Evolutionary conservation across 2,797 vertebrate species (phyloP), one percentile per base, ranked within the genome.

Genomic region (Karalla daura): DNA sequence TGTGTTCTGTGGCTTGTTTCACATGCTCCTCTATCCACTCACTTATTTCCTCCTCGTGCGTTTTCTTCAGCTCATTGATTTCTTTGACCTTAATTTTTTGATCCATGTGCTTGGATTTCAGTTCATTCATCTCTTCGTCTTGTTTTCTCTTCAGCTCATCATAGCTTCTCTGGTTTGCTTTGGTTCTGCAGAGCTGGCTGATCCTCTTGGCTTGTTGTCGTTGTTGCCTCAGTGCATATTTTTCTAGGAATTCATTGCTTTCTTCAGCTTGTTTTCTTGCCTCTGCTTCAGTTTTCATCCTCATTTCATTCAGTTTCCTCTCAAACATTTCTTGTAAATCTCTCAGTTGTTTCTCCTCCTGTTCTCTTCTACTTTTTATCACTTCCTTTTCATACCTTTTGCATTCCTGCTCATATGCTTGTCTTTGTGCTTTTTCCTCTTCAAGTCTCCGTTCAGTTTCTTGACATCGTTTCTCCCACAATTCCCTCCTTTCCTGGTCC

Each of bases 261-360:
- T 72, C 58, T 5, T 77, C 78, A 0, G 84, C 76, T 3, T 63
- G 7, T 8, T 6, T 54, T 13, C 76, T 64, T 4, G 67, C 78
- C 3, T 70, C 58, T 2, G 61, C 53, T 13, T 67, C 28, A 11
- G 61, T 33, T 41, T 25, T 72, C 7, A 1, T 44, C 14, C 28
- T 44, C 3, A 43, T 21, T 0, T 66, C 46, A 5, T 21, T 1
- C 0, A 54, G 1, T 30, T 51, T 11, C 7, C 47, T 67, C 0
- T 7, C 13, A 0, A 32, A 18, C 1, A 12, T 39, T 24, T 69
- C 36, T 5, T 32, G 5, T 5, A 55, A 1, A 13, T 11, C 37
- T 39, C n/a, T 1, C 11, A 10, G 0, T 37, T 52, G 15, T 12
- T 5, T 56, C n/a, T 69, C 50, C 9, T 82, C 56, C 1, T 62